phyloP scores from a whole-genome alignment of 1,140 invertebrate genomes.

The Trinorchestia longiramus region DNA sequence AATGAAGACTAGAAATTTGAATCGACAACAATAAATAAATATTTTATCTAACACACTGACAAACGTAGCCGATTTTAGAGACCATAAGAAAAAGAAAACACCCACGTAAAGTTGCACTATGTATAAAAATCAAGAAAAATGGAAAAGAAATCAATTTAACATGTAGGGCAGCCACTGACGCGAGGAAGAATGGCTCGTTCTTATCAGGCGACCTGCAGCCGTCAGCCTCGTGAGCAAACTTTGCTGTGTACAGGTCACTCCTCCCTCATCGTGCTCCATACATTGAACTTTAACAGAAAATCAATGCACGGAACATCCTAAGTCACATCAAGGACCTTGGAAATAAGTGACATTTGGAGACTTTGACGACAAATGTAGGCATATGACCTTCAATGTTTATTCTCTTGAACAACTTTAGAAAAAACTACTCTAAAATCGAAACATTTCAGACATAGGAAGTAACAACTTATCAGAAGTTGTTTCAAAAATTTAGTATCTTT shows the following conservation, averaged over 20 bases:
- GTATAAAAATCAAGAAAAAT: not conserved
- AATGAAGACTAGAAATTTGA: not conserved
- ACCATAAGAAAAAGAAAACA: not conserved
- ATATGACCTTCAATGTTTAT: not conserved
- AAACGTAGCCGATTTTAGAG: not conserved
- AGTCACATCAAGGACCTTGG: not conserved
- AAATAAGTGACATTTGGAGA: not conserved
- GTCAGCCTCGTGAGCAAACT: not conserved
- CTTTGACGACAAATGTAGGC: not conserved
- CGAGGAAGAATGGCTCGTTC: not conserved
- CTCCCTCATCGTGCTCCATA: not conserved
- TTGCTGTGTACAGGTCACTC: not conserved
- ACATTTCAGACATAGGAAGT: not conserved
- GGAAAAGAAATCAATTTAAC: not conserved
- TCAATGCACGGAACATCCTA: not conserved
- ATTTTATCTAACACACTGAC: not conserved
- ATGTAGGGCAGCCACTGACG: not conserved
- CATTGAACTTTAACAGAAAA: not conserved
- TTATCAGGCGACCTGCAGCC: not conserved
- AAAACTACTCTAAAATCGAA: not conserved
- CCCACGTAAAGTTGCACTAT: not conserved
- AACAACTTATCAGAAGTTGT: not conserved
- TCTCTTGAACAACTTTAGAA: not conserved
- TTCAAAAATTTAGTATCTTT: too few species aligned
- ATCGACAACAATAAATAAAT: not conserved